Conservation (phyloP, 2,888 invertebrate genomes). For the Troides helena region DNA sequence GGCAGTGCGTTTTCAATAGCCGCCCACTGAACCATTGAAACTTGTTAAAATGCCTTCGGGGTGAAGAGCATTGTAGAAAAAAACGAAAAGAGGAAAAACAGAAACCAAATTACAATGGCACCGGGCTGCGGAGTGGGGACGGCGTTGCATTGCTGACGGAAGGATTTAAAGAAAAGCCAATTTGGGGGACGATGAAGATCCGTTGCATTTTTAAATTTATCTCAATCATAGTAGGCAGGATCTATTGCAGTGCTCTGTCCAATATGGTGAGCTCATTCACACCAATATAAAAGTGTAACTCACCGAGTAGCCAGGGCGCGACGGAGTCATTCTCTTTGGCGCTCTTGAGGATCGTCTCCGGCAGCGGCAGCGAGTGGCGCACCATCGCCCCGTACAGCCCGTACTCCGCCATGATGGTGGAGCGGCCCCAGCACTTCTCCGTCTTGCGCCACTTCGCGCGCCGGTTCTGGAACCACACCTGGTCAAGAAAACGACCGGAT, state of each 20-base stretch:
- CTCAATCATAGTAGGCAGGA: too few species aligned
- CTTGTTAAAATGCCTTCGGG: too few species aligned
- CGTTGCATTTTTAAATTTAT: too few species aligned
- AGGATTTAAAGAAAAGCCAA: too few species aligned
- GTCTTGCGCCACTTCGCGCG: conserved; percentile 99
- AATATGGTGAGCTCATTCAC: not conserved
- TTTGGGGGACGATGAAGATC: too few species aligned
- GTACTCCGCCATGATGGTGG: conserved; percentile 99
- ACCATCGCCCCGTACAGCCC: conserved; percentile 99
- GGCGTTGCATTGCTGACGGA: too few species aligned
- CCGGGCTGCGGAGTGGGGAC: too few species aligned
- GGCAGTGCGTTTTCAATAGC: too few species aligned
- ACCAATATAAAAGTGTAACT: conserved; percentile 53
- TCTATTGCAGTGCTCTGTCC: not conserved
- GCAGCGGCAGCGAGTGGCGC: conserved; percentile 97
- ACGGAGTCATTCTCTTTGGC: conserved; percentile 98
- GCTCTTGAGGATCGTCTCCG: conserved; percentile 98
- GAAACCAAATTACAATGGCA: too few species aligned
- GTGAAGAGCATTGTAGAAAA: too few species aligned
- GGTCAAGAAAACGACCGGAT: conserved; percentile 40
- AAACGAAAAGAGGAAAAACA: too few species aligned
- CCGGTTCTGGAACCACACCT: conserved; percentile 99
- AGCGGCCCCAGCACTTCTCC: conserved; percentile 99
- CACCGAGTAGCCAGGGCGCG: conserved; percentile 99
- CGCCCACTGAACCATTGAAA: too few species aligned